Conservation (phyloP, 2,797 vertebrate species). For the Platalea minor region DNA sequence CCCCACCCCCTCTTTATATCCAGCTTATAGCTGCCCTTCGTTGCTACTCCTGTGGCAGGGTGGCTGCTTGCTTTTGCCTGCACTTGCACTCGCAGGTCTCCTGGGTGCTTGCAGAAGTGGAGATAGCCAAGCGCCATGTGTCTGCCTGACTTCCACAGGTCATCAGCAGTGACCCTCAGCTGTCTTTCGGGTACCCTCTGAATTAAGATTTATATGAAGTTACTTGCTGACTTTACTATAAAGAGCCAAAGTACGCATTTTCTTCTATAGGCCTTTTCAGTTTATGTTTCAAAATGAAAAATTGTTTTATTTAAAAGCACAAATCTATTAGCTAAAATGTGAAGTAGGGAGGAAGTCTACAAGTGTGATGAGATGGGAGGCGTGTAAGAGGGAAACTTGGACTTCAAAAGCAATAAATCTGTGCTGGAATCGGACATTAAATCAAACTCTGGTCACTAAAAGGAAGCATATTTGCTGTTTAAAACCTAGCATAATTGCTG, state of each 20-base stretch:
- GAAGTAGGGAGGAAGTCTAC: neutral
- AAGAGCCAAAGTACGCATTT: neutral
- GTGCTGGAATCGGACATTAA: neutral
- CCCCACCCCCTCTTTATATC: neutral
- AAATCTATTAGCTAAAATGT: neutral
- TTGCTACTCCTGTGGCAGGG: neutral
- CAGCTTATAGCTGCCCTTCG: neutral
- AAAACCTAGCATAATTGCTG: neutral
- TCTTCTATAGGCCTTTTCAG: neutral
- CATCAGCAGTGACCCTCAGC: neutral
- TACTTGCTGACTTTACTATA: neutral
- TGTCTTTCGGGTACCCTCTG: neutral
- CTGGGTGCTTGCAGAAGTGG: neutral
- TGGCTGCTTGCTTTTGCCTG: neutral
- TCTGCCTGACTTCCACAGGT: neutral
- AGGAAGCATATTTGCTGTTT: neutral
- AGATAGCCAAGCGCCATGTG: neutral
- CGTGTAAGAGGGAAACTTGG: neutral
- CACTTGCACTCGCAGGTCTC: neutral
- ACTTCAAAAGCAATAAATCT: neutral
- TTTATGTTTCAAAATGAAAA: neutral
- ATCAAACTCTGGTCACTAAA: neutral
- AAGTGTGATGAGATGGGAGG: neutral
- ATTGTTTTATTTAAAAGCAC: neutral
- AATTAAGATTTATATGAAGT: neutral